Evolutionary conservation across 2,888 invertebrate genomes (phyloP), one percentile per base, ranked within the genome.

Genomic region (Nomada goodeniana): DNA sequence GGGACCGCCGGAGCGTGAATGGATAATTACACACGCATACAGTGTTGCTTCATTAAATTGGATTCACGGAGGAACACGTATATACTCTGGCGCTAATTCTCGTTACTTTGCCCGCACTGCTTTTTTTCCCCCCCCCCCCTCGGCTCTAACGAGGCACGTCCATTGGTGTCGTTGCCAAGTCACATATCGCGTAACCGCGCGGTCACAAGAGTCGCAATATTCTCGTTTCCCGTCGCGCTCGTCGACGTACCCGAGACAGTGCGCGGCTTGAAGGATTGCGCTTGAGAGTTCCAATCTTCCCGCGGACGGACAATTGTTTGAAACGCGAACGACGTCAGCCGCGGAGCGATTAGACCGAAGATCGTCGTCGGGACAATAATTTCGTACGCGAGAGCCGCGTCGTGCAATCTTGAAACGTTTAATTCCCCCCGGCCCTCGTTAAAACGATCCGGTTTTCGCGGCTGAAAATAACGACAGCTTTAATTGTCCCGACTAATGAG

Each of bases 161-260:
- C 69, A 47, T 67, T 55, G 36, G 76, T 50, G 53, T 47, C 73
- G 75, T 61, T 84, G 87, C 82, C 87, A 76, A 84, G 87, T 87
- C 76, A 61, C 80, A 80, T 69, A 60, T 73, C 71, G 64, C 11
- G 64, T 29, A 59, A 42, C 70, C 18, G 4, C 23, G n/a, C 13
- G 53, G 65, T 60, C 36, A 73, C 60, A 67, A 65, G 59, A 64
- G 13, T 29, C 44, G 42, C 53, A 47, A 29, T 20, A 65, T 59
- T 13, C 50, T 50, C 20, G 15, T 23, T 23, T 50, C 57, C 26
- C 9, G 50, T 13, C 11, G 44, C 23, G 26, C 61, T 23, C 29
- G n/a, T 2, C 42, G 0, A 23, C 1, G 2, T 42, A 15, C 3
- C 9, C 0, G 29, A 2, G 0, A 13, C 29, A 50, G 18, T 15